Conservation (phyloP, 2,888 invertebrate species). For the Hydropsyche betteni region DNA sequence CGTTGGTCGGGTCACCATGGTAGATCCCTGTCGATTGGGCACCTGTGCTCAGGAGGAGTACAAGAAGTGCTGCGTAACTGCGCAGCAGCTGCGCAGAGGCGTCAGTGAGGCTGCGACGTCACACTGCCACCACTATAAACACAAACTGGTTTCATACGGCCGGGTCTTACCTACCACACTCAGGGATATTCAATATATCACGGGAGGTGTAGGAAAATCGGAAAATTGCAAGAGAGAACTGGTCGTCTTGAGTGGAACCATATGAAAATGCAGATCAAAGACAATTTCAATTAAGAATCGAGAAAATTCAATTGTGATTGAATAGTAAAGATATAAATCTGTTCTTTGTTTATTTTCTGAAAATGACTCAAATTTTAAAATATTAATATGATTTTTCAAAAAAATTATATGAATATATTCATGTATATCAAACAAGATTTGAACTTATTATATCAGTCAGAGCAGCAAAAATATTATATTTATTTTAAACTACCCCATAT, state of each 20-base stretch:
- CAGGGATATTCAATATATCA: not conserved
- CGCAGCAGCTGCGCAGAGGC: constrained; percentile 41
- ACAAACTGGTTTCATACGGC: constrained; percentile 48
- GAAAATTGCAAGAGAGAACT: not conserved
- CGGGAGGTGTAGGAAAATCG: not conserved
- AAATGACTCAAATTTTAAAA: no score
- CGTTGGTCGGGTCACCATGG: not conserved
- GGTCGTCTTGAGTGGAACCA: not conserved
- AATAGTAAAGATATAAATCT: no score
- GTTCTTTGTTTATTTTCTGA: no score
- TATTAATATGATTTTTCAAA: no score
- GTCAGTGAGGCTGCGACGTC: constrained; percentile 40
- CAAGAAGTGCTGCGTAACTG: constrained; percentile 42
- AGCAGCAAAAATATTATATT: no score
- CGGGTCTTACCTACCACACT: constrained; percentile 27
- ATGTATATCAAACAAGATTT: no score
- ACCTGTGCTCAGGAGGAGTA: constrained; percentile 24
- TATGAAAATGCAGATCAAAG: no score
- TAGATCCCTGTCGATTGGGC: constrained; percentile 6
- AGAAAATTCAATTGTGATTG: no score
- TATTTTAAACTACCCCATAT: no score
- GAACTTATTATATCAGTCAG: no score
- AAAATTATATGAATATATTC: no score
- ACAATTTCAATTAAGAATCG: no score
- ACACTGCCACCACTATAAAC: constrained; percentile 43